A percentile compares a stretch with the other conserved stretches of the same genome.
Conservation (phyloP, 2,888 invertebrate genomes). For the Rotaria socialis region DNA sequence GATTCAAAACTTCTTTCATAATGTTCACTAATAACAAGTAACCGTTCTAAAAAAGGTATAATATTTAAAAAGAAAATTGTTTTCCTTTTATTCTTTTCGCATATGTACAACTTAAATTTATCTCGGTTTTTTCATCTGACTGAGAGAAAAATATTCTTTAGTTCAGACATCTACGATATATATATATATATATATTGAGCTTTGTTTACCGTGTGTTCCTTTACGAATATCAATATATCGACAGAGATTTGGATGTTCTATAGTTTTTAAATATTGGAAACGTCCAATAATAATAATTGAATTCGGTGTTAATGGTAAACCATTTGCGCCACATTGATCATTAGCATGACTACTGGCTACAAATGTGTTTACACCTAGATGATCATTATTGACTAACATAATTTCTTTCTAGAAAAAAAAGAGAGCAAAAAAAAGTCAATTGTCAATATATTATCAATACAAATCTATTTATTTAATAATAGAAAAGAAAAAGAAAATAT, state of each 20-base stretch:
- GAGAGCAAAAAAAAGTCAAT: not conserved
- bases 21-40: slow-evolving; percentile 41
- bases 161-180: too few relatives aligned
- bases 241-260: slow-evolving; percentile 76
- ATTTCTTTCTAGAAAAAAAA: not conserved
- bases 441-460: too few relatives aligned
- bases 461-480: too few relatives aligned
- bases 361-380: slow-evolving; percentile 79
- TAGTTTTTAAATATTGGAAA: slow-evolving; percentile 75
- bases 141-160: too few relatives aligned
- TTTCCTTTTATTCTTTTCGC: not conserved
- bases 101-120: too few relatives aligned
- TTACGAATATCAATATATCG: slow-evolving; percentile 83
- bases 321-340: slow-evolving; percentile 80
- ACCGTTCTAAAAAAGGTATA: slow-evolving; percentile 24
- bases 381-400: slow-evolving; percentile 6
- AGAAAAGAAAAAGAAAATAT: not conserved
- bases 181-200: too few relatives aligned
- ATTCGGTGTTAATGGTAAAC: slow-evolving; percentile 88
- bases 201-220: slow-evolving; percentile 78
- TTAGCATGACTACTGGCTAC: slow-evolving; percentile 79
- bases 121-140: too few relatives aligned
- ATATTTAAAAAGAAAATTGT: too few relatives aligned
- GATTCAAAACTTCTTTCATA: slow-evolving; percentile 44
- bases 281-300: slow-evolving; percentile 86